Evolutionary conservation across 2,797 vertebrate species (phyloP), one percentile per base, ranked within the genome.

Genomic region (Bucorvus abyssinicus): DNA sequence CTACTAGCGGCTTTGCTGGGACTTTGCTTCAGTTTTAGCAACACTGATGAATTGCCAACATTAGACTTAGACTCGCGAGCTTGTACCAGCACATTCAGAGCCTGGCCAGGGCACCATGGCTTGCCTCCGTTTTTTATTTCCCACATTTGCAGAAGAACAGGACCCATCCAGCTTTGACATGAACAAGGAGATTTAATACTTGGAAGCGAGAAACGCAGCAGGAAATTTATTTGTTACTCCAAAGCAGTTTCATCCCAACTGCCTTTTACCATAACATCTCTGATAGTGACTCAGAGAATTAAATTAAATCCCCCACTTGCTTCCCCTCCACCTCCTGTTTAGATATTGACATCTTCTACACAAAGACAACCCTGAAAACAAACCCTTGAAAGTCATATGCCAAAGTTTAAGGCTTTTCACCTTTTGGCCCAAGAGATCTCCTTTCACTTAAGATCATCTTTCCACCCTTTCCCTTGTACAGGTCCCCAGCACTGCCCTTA

Each of bases 341-440:
- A 65, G 42, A 47, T 57, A 70, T 60, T 12, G 18, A 40, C 14
- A 84, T 26, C 60, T 50, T 44, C 49, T 73, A 52, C 13, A 36
- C 13, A 55, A 83, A 75, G 34, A n/a, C 20, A 84, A 55, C 44
- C 59, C 60, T 85, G 78, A 85, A 94, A 94, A 91, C 64, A 85
- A 90, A 81, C 24, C 59, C 61, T 23, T 18, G 17, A 10, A 69
- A 64, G 27, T 10, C 67, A 71, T 26, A 76, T 3, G 30, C 1
- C 14, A 42, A 76, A 90, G 56, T 74, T 79, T 44, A 77, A 80
- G 38, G 36, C 10, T 83, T 84, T 86, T 77, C 56, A 79, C 67
- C 81, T 85, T 65, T 49, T 52, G 32, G 12, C n/a, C 67, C 26
- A 55, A 16, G 29, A 57, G 23, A 76, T 83, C 65, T 83, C 55